Evolutionary conservation across 2,113 vertebrate species (phyloP).

Genomic region (Actinemys pallida): DNA sequence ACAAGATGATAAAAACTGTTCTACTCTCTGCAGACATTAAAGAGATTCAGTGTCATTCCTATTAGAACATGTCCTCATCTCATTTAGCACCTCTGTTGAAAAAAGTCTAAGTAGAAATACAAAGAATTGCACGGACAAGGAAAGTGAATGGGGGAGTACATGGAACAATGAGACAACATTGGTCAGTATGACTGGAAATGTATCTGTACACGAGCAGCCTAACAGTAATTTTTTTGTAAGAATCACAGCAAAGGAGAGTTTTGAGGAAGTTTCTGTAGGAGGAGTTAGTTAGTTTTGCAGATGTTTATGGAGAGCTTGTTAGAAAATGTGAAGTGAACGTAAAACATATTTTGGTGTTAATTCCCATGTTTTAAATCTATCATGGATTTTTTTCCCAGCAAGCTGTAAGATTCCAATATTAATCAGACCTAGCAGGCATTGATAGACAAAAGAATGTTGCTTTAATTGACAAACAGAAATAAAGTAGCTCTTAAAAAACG

Average conservation of each 20-base stretch:
- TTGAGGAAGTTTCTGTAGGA: background rate
- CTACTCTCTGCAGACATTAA: background rate
- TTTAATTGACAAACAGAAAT: slow-evolving; percentile 5
- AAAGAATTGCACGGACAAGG: background rate
- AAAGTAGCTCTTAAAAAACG: background rate
- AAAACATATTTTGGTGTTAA: background rate
- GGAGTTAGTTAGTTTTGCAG: background rate
- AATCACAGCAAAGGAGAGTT: background rate
- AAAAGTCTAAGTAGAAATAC: background rate
- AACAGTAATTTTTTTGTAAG: background rate
- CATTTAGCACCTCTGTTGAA: background rate
- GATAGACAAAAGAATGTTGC: background rate
- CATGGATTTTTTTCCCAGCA: background rate
- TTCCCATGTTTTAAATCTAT: background rate
- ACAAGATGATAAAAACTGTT: background rate
- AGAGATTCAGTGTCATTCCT: background rate
- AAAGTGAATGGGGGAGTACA: background rate
- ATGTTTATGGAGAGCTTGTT: background rate
- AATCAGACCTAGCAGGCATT: background rate
- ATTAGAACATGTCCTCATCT: background rate
- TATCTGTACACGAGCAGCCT: background rate
- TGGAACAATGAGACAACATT: background rate
- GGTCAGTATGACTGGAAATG: background rate
- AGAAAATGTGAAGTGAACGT: background rate
- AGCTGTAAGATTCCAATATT: background rate